Base-by-base conservation (phyloP, 2,797 vertebrate species). In the Sebastes minor region DNA sequence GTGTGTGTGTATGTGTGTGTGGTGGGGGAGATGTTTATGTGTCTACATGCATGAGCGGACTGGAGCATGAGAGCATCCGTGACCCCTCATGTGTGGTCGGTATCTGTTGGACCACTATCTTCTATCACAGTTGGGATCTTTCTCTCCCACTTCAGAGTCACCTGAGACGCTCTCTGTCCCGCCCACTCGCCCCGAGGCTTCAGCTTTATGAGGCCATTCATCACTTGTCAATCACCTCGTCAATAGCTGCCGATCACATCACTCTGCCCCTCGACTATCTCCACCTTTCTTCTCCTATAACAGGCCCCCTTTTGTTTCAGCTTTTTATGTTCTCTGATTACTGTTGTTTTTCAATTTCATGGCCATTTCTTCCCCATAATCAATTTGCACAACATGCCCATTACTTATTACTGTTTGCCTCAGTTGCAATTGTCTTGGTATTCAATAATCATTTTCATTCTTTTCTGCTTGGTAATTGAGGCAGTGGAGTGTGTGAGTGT, bases 321-420 rank as follows among this genome's bases (percentile, higher is more conserved):
- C 35, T 77, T 76, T 77, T 87, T 35, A 32, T 82, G 23, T 80
- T 56, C 74, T 80, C 65, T 87, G 80, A 91, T 88, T 76, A 80
- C 80, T 89, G 87, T 90, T 91, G 89, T 92, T 92, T 90, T 91
- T 89, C 89, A 91, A 88, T 92, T 93, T 88, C 90, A 92, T 74
- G 86, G 81, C 73, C 73, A 81, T 92, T 92, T 93, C 86, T 83
- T 78, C 80, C 63, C 52, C 22, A 35, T 89, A 90, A 90, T 94
- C 87, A 90, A 87, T 94, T 91, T 86, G 72, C 90, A 79, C 83
- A 91, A 92, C 89, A 90, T 79, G 82, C 42, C 81, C 80, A 81
- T 92, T 89, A 91, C 82, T 90, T 92, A 84, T 90, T 86, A 57
- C 86, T 74, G 77, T 84, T 88, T 85, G 78, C 76, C 84, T 87